A percentile compares a stretch with the other conserved stretches of the same genome.
Evolutionary conservation across 2,113 vertebrate genomes (phyloP).

Genomic region (Festucalex cinctus): DNA sequence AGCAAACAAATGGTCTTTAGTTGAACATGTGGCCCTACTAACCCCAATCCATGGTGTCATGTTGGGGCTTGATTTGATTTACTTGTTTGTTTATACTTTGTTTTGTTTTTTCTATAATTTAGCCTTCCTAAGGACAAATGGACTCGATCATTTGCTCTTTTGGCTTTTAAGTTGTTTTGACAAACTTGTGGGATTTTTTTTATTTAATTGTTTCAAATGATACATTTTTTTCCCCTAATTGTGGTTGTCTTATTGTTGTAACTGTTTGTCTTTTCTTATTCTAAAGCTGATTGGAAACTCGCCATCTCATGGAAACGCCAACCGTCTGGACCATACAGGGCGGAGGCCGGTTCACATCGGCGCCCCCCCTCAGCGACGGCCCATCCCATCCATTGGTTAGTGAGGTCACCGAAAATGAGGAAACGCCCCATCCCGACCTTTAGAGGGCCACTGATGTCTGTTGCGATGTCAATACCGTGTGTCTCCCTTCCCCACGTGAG

Average conservation of each 20-base stretch:
- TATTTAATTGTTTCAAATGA: constrained; percentile 15
- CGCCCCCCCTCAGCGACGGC: constrained; percentile 78
- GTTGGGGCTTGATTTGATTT: constrained; percentile 63
- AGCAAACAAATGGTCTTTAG: constrained; percentile 82
- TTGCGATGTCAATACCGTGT: constrained; percentile 60
- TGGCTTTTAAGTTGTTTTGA: constrained; percentile 59
- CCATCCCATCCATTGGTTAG: constrained; percentile 90
- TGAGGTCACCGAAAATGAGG: constrained; percentile 69
- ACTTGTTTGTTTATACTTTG: constrained; percentile 44
- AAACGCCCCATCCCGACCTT: constrained; percentile 44
- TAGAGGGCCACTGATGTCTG: constrained; percentile 65
- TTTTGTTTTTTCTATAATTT: constrained; percentile 53
- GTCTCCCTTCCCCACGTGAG: constrained; percentile 53
- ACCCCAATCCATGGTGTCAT: constrained; percentile 60
- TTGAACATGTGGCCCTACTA: constrained; percentile 65
- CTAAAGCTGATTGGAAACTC: constrained; percentile 91
- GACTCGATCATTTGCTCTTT: constrained; percentile 64
- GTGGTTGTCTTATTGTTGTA: constrained; percentile 8
- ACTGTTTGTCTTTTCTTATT: constrained; percentile 66
- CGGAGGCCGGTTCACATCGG: constrained; percentile 78
- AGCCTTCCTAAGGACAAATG: constrained; percentile 64
- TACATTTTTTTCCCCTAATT: constrained; percentile 8
- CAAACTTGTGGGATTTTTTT: constrained; percentile 30
- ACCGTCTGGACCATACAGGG: constrained; percentile 79
- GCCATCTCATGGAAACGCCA: constrained; percentile 74